Percentiles rank a stretch among this genome's conserved stretches.
These are phyloP conservation scores for Saturnia pavonia DNA, from an alignment of 2,888 invertebrate genomes.

Conservation along the genomic window DNA sequence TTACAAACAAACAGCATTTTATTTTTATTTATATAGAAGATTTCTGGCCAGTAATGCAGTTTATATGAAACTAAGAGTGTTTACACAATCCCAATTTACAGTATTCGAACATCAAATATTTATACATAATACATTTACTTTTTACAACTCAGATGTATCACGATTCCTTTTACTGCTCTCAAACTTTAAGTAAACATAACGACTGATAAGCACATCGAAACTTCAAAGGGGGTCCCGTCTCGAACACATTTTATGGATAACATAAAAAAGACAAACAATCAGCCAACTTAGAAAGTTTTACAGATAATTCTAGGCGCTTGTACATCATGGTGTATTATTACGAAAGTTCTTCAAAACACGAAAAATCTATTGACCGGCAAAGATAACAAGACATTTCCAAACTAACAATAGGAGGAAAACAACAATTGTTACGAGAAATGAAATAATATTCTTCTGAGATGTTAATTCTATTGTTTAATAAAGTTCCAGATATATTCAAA, in stretches of 20 bases:
- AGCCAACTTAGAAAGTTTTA: slow-evolving; percentile 15
- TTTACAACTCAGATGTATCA: slow-evolving; percentile 9
- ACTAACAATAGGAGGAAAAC: slow-evolving; percentile 2
- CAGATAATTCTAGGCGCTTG: slow-evolving; percentile 6
- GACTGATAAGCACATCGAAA: slow-evolving; percentile 36
- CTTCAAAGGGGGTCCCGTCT: slow-evolving; percentile 23
- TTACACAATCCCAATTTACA: background rate
- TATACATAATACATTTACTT: slow-evolving; percentile 9
- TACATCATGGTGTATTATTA: slow-evolving; percentile 2
- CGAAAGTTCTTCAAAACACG: slow-evolving; percentile 11
- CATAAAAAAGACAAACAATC: slow-evolving; percentile 20
- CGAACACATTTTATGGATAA: slow-evolving; percentile 20
- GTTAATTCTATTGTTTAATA: background rate
- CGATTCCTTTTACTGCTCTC: background rate
- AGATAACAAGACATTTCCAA: background rate
- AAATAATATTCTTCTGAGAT: background rate
- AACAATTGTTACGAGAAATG: background rate
- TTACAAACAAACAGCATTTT: too few species aligned
- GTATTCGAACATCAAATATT: slow-evolving; percentile 25
- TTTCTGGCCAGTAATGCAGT: background rate
- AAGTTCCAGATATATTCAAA: too few species aligned
- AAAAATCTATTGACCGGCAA: background rate
- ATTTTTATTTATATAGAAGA: background rate
- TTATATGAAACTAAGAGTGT: background rate
- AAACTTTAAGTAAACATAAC: slow-evolving; percentile 31